A percentile compares a stretch with the other conserved stretches of the same genome.
Evolutionary conservation across 2,888 invertebrate genomes (phyloP).

Genomic region (Melipona bicolor): DNA sequence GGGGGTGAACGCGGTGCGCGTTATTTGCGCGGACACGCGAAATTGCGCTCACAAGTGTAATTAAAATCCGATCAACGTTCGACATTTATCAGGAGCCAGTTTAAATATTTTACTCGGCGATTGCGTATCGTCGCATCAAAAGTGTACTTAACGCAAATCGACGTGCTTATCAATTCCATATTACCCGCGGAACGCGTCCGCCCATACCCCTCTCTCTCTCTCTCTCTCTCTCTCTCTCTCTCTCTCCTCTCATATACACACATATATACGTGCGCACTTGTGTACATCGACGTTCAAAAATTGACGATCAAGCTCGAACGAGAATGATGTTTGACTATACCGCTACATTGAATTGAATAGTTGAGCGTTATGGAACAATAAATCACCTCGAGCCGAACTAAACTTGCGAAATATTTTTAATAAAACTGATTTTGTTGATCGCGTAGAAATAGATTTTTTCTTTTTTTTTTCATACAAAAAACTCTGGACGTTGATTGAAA

Average conservation of each 20-base stretch:
- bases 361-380: neutral
- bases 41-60: conserved; percentile 56
- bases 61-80: conserved; percentile 61
- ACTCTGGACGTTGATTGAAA: too few relatives aligned
- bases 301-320: neutral
- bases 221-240: neutral
- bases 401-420: neutral
- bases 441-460: neutral
- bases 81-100: conserved; percentile 56
- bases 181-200: conserved; percentile 34
- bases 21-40: conserved; percentile 36
- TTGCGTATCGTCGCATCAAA: conserved; percentile 55
- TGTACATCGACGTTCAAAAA: neutral
- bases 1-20: neutral
- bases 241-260: neutral
- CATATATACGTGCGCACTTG: neutral
- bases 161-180: conserved; percentile 56
- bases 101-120: conserved; percentile 49
- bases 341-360: neutral
- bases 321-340: neutral
- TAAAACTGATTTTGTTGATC: neutral
- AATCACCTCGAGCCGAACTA: neutral
- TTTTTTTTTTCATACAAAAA: neutral
- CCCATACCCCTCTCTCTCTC: conserved; percentile 21
- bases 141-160: conserved; percentile 60